Conservation (phyloP, 2,113 vertebrate genomes). For the Anseranas semipalmata region DNA sequence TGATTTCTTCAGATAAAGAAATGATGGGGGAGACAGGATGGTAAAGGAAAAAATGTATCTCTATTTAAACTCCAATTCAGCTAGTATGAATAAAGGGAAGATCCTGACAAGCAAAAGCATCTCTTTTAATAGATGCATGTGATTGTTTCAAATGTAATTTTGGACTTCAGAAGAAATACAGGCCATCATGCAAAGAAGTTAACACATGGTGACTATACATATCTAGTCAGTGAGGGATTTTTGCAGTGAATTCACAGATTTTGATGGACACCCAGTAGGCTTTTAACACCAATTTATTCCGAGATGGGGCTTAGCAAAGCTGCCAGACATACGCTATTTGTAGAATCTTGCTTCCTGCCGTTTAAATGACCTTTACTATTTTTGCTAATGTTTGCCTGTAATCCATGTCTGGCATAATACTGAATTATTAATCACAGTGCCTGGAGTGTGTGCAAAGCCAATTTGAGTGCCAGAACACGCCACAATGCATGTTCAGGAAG, state of each 20-base stretch:
- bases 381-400: neutral
- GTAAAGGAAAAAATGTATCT: neutral
- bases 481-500: rapidly evolving
- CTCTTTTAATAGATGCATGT: neutral
- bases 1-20: neutral
- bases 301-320: neutral
- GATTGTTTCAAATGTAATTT: neutral
- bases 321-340: neutral
- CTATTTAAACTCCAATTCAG: neutral
- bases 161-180: neutral
- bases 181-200: neutral
- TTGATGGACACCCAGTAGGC: neutral
- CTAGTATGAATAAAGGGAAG: neutral
- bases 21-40: neutral
- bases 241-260: neutral
- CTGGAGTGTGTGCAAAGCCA: neutral
- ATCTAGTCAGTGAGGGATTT: neutral
- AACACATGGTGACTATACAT: neutral
- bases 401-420: neutral
- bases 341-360: neutral
- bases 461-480: neutral
- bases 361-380: neutral
- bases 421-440: neutral
- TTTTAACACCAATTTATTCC: neutral
- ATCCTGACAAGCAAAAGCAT: neutral